Evolutionary conservation across 64 coral and sea anemone genomes (phyloP), one percentile per base, ranked within the genome.

Genomic region (Actinia equina): DNA sequence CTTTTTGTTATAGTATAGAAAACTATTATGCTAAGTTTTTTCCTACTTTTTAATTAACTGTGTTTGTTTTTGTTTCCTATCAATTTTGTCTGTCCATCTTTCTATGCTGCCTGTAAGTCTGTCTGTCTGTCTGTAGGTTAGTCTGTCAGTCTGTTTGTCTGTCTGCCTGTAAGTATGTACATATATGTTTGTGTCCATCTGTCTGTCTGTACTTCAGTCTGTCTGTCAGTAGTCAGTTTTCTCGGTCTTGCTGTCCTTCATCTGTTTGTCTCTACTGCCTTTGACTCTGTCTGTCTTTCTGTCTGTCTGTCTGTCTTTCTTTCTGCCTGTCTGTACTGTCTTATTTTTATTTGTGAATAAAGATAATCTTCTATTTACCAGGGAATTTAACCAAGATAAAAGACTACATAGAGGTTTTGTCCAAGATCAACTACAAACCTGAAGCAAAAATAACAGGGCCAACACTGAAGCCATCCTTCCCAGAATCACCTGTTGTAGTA

Each of bases 401-500:
- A 87, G 61, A 79, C 43, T 85, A 88, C 78, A 87, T 82, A 49
- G 92, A 93, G 62, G 88, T 56, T 0, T 84, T 96, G 17, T 87
- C 91, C 52, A 96, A 93, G 86, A 83, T 90, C 13, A 88, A 87
- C 63, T 80, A 90, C 77, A 85, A 90, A 53, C 91, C 42, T 23
- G 22, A 41, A 23, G 7, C 27, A 27, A 76, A 88, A 18, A 30
- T 87, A 26, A 82, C 57, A n/a, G 25, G 59, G 18, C 23, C 88
- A 22, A 45, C 85, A 23, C 77, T 93, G 17, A 58, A 41, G 81
- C 77, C 58, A 80, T 58, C 91, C 45, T 93, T 96, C 45, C 86
- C 91, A 59, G 81, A 87, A 14, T 93, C 88, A 12, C 91, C 94
- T n/a, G 83, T 83, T 10, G 61, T 93, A 6, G 81, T 93, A 81